Conservation (phyloP, 2,888 invertebrate species). For the Drosophila sordidapex region DNA sequence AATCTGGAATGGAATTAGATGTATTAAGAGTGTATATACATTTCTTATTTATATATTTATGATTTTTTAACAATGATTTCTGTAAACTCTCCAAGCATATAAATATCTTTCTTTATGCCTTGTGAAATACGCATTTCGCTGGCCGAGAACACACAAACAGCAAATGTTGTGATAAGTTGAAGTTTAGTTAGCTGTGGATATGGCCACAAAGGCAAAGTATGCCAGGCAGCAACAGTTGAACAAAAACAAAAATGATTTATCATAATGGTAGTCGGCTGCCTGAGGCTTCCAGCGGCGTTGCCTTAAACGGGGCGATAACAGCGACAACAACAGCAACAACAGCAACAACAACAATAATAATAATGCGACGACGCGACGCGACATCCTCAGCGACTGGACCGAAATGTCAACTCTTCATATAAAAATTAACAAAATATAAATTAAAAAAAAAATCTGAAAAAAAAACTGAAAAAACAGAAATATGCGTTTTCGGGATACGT, state of each 20-base stretch:
- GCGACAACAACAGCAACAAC: conserved; percentile 64
- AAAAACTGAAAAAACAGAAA: conserved; percentile 63
- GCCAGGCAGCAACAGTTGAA: conserved; percentile 31
- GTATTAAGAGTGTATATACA: not conserved
- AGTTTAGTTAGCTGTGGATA: conserved; percentile 43
- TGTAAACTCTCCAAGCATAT: not conserved
- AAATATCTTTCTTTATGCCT: conserved; percentile 1
- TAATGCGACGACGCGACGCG: conserved; percentile 51
- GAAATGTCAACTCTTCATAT: conserved; percentile 81
- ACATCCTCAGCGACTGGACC: conserved; percentile 44
- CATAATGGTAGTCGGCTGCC: conserved; percentile 69
- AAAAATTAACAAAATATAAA: conserved; percentile 82
- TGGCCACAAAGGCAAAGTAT: conserved; percentile 29
- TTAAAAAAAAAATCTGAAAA: conserved; percentile 61
- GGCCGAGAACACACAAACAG: conserved; percentile 44
- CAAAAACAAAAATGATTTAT: conserved; percentile 76
- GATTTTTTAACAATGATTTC: not conserved
- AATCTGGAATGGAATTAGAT: not conserved
- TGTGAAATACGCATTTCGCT: conserved; percentile 6
- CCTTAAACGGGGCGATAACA: conserved; percentile 64
- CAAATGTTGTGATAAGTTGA: conserved; percentile 49
- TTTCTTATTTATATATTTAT: not conserved
- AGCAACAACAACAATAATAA: conserved; percentile 26
- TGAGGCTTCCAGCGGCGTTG: conserved; percentile 70
- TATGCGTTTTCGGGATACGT: conserved; percentile 46